Conservation (phyloP, 1,140 invertebrate genomes). For the Megalopta genalis region DNA sequence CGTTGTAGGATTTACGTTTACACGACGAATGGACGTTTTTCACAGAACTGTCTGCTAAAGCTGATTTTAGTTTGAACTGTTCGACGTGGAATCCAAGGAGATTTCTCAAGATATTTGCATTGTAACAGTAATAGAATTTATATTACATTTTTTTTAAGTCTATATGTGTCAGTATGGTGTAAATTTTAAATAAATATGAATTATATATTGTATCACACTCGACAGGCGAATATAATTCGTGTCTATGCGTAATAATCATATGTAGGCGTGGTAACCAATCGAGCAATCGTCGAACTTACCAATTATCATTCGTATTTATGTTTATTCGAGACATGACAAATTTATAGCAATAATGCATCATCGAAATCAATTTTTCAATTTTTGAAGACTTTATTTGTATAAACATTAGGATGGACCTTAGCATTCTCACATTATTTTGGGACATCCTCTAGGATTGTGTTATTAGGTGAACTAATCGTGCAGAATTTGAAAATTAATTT, state of each 20-base stretch:
- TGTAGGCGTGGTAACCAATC: not conserved
- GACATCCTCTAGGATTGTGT: no score
- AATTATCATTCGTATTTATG: not conserved
- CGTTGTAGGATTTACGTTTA: not conserved
- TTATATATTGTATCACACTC: not conserved
- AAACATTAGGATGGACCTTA: no score
- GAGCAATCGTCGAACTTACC: not conserved
- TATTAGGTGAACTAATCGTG: no score
- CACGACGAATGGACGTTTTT: not conserved
- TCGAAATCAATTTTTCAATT: constrained; percentile 3
- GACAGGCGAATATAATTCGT: constrained; percentile 1
- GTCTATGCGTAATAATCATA: not conserved
- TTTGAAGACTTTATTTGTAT: constrained; percentile 47
- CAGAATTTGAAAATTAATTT: no score
- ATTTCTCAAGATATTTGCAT: not conserved
- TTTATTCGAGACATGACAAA: not conserved
- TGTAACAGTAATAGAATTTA: not conserved
- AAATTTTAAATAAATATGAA: constrained; percentile 10
- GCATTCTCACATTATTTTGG: no score
- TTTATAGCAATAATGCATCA: constrained; percentile 12
- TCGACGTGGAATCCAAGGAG: not conserved
- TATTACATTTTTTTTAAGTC: constrained; percentile 12
- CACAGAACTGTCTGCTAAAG: constrained; percentile 19
- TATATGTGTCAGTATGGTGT: not conserved
- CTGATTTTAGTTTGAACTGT: constrained; percentile 30